Evolutionary conservation across 2,113 vertebrate genomes (phyloP).

Genomic region (Procavia capensis): DNA sequence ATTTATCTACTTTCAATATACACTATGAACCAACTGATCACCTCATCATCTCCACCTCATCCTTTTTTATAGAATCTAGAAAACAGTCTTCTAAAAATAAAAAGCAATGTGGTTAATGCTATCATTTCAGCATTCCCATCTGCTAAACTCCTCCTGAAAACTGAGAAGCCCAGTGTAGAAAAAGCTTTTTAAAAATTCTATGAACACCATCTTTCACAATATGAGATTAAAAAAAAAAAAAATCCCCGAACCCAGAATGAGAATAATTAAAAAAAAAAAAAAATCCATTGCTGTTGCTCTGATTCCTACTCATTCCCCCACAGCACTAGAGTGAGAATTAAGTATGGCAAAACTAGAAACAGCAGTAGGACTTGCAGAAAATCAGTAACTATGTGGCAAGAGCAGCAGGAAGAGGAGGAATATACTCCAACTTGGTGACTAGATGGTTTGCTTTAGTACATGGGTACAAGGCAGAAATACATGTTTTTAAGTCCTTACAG

Average conservation of each 20-base stretch:
- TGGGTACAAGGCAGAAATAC: not conserved
- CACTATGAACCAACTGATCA: not conserved
- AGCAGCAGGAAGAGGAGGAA: not conserved
- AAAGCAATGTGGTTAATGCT: conserved; percentile 27
- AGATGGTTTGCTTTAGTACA: not conserved
- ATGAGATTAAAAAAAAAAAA: not conserved
- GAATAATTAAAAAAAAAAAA: not conserved
- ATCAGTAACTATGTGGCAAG: not conserved
- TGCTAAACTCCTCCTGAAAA: not conserved
- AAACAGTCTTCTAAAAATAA: conserved; percentile 29
- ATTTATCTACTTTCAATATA: not conserved
- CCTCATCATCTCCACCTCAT: not conserved
- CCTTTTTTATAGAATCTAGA: not conserved
- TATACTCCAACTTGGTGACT: not conserved
- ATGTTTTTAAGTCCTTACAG: too few relatives aligned
- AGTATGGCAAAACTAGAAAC: not conserved
- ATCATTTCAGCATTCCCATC: not conserved
- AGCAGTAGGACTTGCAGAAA: not conserved
- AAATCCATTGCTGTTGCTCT: too few relatives aligned
- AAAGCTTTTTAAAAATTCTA: not conserved
- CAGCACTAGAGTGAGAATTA: too few relatives aligned
- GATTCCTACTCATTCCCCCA: too few relatives aligned
- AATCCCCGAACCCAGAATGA: not conserved
- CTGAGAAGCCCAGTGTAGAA: not conserved
- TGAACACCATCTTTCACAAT: not conserved